phyloP scores from a whole-genome alignment of 1,140 invertebrate genomes.

The Rhagoletis pomonella region DNA sequence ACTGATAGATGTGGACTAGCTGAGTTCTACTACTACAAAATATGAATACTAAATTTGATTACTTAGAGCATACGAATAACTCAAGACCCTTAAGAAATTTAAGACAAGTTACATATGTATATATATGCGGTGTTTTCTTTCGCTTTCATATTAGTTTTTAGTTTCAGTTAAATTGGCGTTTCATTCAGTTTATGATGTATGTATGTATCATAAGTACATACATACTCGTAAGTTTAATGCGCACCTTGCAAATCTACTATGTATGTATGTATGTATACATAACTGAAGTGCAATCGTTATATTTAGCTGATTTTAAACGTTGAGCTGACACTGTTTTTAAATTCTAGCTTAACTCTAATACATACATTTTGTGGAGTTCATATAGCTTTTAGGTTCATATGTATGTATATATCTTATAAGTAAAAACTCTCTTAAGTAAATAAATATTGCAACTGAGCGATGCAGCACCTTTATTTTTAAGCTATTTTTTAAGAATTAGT shows the following conservation, averaged over 20 bases:
- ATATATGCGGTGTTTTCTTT: background rate
- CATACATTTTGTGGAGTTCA: background rate
- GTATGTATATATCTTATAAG: background rate
- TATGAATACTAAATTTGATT: slow-evolving; percentile 3
- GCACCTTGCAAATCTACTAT: background rate
- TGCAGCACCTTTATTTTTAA: slow-evolving; percentile 9
- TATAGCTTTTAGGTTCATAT: background rate
- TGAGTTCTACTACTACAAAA: background rate
- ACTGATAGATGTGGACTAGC: background rate
- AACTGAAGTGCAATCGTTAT: background rate
- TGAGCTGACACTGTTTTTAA: background rate
- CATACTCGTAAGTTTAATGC: background rate
- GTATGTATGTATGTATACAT: background rate
- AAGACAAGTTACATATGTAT: background rate
- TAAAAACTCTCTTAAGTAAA: background rate
- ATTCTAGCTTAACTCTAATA: background rate
- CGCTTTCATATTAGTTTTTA: background rate
- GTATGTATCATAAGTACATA: too few species aligned
- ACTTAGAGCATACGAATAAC: background rate
- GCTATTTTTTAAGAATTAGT: background rate
- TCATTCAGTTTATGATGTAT: background rate
- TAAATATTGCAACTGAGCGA: background rate
- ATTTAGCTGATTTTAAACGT: background rate
- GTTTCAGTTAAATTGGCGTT: background rate
- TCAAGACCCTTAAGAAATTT: background rate